Evolutionary conservation across 2,113 vertebrate species (phyloP).

Genomic region (Neopipo cinnamomea): DNA sequence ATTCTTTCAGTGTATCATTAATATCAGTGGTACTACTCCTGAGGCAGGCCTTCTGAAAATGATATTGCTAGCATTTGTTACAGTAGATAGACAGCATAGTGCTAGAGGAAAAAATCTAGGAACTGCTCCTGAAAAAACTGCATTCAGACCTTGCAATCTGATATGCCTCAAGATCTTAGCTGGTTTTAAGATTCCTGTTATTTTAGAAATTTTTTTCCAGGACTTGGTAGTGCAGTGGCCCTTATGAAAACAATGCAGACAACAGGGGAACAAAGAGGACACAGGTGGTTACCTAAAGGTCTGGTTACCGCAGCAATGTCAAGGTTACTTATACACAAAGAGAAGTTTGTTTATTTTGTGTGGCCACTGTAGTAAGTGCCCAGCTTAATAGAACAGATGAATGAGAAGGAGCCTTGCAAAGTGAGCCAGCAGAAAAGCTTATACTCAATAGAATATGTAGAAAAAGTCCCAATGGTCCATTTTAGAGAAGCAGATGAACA

Average conservation of each 20-base stretch:
- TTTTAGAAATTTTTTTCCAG: neutral
- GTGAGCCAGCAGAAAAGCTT: neutral
- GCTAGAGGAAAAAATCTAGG: neutral
- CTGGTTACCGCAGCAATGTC: neutral
- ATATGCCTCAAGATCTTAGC: neutral
- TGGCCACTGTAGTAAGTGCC: neutral
- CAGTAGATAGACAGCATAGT: neutral
- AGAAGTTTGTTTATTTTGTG: neutral
- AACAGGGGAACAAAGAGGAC: neutral
- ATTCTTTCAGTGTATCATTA: neutral
- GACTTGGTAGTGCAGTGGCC: neutral
- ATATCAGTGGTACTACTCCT: neutral
- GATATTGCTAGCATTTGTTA: neutral
- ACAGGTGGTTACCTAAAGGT: neutral
- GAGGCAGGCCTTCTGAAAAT: neutral
- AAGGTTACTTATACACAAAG: neutral
- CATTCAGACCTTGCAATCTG: neutral
- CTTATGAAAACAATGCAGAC: neutral
- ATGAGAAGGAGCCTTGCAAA: neutral
- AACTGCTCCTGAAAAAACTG: neutral
- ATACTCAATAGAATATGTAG: neutral
- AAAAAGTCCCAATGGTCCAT: neutral
- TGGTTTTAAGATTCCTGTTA: neutral
- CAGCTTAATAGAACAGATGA: neutral
- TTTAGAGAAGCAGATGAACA: neutral